Conservation (phyloP, 1,140 invertebrate species). For the Eurosta solidaginis region DNA sequence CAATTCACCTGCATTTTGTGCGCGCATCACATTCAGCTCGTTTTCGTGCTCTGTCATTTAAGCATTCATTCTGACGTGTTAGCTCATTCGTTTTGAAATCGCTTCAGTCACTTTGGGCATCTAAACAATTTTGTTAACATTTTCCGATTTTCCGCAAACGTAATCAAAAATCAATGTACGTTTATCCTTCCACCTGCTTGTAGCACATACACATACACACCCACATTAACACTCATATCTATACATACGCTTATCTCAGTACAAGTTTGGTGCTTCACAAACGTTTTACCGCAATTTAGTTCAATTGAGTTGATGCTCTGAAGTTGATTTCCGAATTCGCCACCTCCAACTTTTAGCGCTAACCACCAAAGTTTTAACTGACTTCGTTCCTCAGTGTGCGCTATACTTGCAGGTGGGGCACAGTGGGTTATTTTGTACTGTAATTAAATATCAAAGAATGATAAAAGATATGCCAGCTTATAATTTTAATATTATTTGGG, state of each 20-base stretch:
- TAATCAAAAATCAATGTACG: slow-evolving; percentile 22
- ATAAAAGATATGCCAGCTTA: too few relatives aligned
- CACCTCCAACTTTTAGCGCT: not conserved
- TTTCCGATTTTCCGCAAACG: slow-evolving; percentile 25
- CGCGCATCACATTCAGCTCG: not conserved
- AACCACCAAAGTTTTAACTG: too few relatives aligned
- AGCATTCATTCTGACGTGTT: not conserved
- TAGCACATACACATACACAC: not conserved
- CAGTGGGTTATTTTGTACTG: too few relatives aligned
- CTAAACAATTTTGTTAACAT: slow-evolving; percentile 28
- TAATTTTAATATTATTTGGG: too few relatives aligned
- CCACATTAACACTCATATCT: not conserved
- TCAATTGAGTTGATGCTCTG: not conserved
- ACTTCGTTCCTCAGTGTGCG: too few relatives aligned
- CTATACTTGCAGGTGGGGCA: too few relatives aligned
- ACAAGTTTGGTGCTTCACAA: not conserved
- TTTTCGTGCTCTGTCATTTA: not conserved
- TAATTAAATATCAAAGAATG: too few relatives aligned
- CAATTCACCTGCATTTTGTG: not conserved
- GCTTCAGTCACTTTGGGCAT: not conserved
- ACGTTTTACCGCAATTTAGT: slow-evolving; percentile 26
- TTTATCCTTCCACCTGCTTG: not conserved
- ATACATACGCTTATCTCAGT: not conserved
- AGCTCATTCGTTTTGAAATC: not conserved
- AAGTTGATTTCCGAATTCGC: slow-evolving; percentile 24